Evolutionary conservation across 37 sponge, comb jelly and placozoan genomes (phyloP).

Genomic region (Theonella swinhoei): DNA sequence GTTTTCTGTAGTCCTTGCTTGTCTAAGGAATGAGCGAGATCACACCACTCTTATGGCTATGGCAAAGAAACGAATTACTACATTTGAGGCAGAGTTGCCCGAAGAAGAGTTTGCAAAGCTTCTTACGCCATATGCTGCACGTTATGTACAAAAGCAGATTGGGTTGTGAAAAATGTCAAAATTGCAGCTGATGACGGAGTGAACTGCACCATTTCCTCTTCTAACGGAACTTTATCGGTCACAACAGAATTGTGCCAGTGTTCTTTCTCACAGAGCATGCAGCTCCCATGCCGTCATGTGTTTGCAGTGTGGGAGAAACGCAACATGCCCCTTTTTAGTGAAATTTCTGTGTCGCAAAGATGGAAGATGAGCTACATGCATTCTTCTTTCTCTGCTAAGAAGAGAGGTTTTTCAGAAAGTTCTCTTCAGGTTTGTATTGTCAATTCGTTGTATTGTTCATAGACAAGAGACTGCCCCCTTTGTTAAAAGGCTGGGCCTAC

Average conservation of each 20-base stretch:
- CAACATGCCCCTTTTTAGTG: conserved; percentile 22
- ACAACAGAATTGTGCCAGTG: conserved; percentile 18
- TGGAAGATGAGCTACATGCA: no score
- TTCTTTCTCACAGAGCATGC: conserved; percentile 29
- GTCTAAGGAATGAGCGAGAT: conserved; percentile 41
- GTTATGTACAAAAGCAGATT: conserved; percentile 41
- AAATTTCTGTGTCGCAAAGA: no score
- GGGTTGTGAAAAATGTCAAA: conserved; percentile 27
- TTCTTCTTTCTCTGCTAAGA: no score
- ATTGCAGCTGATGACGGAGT: not conserved
- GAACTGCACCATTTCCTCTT: not conserved
- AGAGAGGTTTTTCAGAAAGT: no score
- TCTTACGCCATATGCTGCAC: conserved; percentile 46
- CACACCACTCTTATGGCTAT: conserved; percentile 26
- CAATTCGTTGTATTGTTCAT: no score
- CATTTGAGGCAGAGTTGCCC: conserved; percentile 1
- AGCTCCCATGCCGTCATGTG: conserved; percentile 50
- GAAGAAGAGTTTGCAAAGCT: not conserved
- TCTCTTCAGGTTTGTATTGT: no score
- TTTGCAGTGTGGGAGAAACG: conserved; percentile 25
- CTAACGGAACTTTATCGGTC: conserved; percentile 10
- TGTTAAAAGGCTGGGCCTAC: no score
- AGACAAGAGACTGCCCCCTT: no score
- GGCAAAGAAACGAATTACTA: conserved; percentile 31
- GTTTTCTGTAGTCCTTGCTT: conserved; percentile 38